Evolutionary conservation across 2,797 vertebrate genomes (phyloP), one percentile per base, ranked within the genome.

Genomic region (Margarornis squamiger): DNA sequence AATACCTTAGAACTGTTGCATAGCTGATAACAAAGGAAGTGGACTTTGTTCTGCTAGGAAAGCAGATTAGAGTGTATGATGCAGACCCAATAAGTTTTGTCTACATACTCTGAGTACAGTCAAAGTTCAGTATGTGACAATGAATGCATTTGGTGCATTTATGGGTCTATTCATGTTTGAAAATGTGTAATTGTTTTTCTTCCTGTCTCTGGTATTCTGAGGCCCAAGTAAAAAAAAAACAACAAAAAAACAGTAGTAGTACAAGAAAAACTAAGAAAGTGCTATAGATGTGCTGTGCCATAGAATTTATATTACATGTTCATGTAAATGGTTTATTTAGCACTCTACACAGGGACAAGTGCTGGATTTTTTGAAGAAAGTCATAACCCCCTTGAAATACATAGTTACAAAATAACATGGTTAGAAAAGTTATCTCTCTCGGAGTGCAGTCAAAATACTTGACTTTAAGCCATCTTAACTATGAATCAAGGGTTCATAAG

Each of bases 1-100:
- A 93, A 76, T 71, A 89, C 71, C 32, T 90, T 91, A 76, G 76
- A n/a, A 61, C 32, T 23, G 13, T 49, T 88, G 14, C 34, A 43
- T 16, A 23, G 59, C 24, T 87, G 80, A 77, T 85, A 85, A 79
- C 26, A 86, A 81, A 92, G n/a, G n/a, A 49, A 87, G 34, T 43
- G 63, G 74, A 92, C 88, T 96, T 95, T 80, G 84, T 29, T 75
- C 74, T 92, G 12, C 63, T 36, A 43, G 21, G 41, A 43, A 84
- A 55, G 62, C n/a, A 85, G 59, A 85, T 94, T 82, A 76, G 32
- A 30, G 7, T 48, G 16, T 49, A 32, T 51, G 39, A 45, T 79
- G 43, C 43, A 82, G 32, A 51, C 23, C 36, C 27, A 92, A 3
- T 58, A 68, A 66, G 12, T 75, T 88, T 32, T 82, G 24, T 7